phyloP scores from a whole-genome alignment of 2,888 invertebrate species.

The Leuctra nigra region DNA sequence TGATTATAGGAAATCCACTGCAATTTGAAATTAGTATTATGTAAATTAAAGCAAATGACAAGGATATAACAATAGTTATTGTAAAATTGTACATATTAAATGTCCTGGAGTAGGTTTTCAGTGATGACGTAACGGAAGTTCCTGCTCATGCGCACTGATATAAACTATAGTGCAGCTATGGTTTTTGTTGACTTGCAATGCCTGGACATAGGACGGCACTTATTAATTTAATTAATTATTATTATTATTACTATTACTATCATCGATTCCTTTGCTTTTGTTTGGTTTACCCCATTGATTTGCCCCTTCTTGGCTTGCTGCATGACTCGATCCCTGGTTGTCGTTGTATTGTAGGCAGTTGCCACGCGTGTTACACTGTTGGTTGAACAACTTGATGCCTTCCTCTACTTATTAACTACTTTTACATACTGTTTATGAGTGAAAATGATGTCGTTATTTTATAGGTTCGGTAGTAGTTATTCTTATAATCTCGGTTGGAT shows the following conservation, averaged over 20 bases:
- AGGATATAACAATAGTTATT: neutral
- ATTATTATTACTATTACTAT: constrained; percentile 6
- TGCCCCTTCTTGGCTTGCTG: constrained; percentile 19
- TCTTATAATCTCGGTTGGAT: constrained; percentile 8
- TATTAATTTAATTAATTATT: constrained; percentile 9
- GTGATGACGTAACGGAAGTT: constrained; percentile 29
- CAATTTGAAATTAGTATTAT: no score
- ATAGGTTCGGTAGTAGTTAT: constrained; percentile 11
- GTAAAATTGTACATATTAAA: no score
- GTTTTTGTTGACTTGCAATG: constrained; percentile 29
- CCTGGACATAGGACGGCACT: constrained; percentile 30
- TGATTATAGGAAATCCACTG: no score
- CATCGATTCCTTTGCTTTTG: constrained; percentile 17
- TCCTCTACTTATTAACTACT: no score
- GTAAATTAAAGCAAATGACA: no score
- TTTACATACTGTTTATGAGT: no score
- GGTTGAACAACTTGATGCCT: no score
- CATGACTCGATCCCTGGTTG: constrained; percentile 18
- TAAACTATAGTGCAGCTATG: constrained; percentile 27
- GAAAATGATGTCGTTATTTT: constrained; percentile 11
- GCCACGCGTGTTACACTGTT: no score
- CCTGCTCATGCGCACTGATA: constrained; percentile 21
- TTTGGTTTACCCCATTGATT: constrained; percentile 17
- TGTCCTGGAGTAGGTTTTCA: neutral
- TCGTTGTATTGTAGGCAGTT: no score